Conservation (phyloP, 2,888 invertebrate genomes). For the Drosophila putrida region DNA sequence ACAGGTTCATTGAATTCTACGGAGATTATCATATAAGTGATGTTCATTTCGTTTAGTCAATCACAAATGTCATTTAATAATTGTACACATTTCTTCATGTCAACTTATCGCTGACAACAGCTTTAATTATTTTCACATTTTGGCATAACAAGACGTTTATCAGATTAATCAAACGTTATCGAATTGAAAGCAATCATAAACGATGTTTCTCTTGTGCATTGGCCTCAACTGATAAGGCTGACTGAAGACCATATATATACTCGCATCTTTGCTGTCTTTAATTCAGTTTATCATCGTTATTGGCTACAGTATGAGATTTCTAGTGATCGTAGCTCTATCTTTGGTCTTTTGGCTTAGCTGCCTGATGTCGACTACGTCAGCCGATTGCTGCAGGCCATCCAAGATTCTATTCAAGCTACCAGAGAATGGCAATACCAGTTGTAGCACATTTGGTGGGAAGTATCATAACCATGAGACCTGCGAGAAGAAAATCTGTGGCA, state of each 20-base stretch:
- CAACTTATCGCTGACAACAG: neutral
- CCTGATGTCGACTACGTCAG: constrained; percentile 14
- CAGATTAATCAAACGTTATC: neutral
- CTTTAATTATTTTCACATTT: neutral
- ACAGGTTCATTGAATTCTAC: constrained; percentile 14
- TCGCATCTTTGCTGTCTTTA: neutral
- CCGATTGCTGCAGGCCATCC: constrained; percentile 50
- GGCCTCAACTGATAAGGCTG: neutral
- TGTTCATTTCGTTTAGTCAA: constrained; percentile 15
- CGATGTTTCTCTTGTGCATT: neutral
- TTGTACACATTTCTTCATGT: neutral
- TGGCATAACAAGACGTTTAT: neutral
- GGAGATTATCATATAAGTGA: constrained; percentile 26
- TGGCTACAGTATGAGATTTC: constrained; percentile 4
- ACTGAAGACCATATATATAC: constrained; percentile 16
- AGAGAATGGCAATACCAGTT: constrained; percentile 15
- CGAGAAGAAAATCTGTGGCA: constrained; percentile 43
- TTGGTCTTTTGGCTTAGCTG: constrained; percentile 28
- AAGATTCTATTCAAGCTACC: constrained; percentile 46
- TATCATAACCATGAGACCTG: constrained; percentile 35
- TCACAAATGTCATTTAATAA: constrained; percentile 2
- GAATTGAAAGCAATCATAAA: constrained; percentile 19
- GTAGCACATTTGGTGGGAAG: constrained; percentile 50
- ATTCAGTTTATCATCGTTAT: neutral
- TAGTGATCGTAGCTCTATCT: neutral